Conservation (phyloP, 2,797 vertebrate species). For the Channa striata region DNA sequence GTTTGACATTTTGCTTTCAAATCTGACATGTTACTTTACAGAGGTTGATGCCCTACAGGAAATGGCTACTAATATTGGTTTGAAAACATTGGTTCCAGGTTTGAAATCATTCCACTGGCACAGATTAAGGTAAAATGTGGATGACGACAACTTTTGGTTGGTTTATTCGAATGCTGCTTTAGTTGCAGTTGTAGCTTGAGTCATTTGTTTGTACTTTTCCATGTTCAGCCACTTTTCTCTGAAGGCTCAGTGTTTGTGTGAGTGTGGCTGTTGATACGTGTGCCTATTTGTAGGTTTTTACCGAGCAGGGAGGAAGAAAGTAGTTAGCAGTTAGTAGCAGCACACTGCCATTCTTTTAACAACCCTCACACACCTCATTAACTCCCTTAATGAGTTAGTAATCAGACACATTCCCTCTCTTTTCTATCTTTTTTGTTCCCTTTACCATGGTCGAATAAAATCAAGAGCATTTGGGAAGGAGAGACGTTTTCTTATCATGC, state of each 20-base stretch:
- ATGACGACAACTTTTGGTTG: constrained; percentile 1
- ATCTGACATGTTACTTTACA: background rate
- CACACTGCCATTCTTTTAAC: constrained; percentile 80
- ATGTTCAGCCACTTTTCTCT: constrained; percentile 34
- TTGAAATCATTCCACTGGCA: background rate
- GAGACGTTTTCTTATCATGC: constrained; percentile 68
- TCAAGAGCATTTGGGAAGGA: constrained; percentile 56
- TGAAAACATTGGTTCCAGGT: no score
- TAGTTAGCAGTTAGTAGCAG: constrained; percentile 78
- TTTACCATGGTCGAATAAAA: constrained; percentile 61
- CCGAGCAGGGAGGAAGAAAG: constrained; percentile 71
- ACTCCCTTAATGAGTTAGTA: constrained; percentile 90
- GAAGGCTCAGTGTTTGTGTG: constrained; percentile 40
- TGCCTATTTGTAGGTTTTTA: constrained; percentile 60
- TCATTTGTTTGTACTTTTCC: constrained; percentile 49
- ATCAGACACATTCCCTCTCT: constrained; percentile 87
- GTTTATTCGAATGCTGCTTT: constrained; percentile 32
- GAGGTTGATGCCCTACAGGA: background rate
- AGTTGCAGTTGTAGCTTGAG: constrained; percentile 22
- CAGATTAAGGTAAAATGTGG: constrained; percentile 7
- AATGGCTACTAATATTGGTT: background rate
- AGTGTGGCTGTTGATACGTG: constrained; percentile 56
- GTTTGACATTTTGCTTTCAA: background rate
- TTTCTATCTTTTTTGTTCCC: constrained; percentile 47
- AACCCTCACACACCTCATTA: constrained; percentile 84